phyloP scores from a whole-genome alignment of 1,140 invertebrate species.

The Drosophila simulans region DNA sequence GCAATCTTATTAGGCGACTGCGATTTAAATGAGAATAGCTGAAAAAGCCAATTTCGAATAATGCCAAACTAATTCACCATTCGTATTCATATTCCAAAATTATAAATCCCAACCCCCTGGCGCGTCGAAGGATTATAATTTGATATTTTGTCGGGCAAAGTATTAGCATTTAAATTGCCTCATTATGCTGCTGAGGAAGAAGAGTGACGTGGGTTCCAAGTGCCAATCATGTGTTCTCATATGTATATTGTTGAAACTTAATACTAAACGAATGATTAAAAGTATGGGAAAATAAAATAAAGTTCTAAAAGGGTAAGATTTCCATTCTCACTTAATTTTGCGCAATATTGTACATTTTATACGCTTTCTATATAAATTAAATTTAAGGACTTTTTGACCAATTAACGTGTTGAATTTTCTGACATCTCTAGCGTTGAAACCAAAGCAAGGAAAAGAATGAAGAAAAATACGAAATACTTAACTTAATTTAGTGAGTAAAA shows the following conservation, averaged over 20 bases:
- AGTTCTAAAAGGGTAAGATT: too few relatives aligned
- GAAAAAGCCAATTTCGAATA: conserved; percentile 20
- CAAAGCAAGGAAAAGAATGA: too few relatives aligned
- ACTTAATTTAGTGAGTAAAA: too few relatives aligned
- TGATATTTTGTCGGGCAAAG: conserved; percentile 71
- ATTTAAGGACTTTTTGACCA: too few relatives aligned
- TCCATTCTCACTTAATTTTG: too few relatives aligned
- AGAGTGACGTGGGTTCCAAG: not conserved
- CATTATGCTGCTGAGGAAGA: conserved; percentile 36
- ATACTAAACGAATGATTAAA: not conserved
- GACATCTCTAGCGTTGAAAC: too few relatives aligned
- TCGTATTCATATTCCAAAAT: conserved; percentile 69
- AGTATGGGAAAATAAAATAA: not conserved
- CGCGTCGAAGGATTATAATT: conserved; percentile 64
- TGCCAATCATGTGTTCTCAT: not conserved
- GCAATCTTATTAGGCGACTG: conserved; percentile 58
- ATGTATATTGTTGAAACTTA: not conserved
- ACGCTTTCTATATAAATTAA: too few relatives aligned
- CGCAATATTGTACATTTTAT: too few relatives aligned
- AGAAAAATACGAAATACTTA: too few relatives aligned
- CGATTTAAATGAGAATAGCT: conserved; percentile 60
- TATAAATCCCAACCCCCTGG: conserved; percentile 52
- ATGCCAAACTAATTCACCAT: conserved; percentile 31
- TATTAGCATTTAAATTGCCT: conserved; percentile 80
- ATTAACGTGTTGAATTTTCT: too few relatives aligned